phyloP scores from a whole-genome alignment of 2,113 vertebrate species.

The Pachyramphus minor region DNA sequence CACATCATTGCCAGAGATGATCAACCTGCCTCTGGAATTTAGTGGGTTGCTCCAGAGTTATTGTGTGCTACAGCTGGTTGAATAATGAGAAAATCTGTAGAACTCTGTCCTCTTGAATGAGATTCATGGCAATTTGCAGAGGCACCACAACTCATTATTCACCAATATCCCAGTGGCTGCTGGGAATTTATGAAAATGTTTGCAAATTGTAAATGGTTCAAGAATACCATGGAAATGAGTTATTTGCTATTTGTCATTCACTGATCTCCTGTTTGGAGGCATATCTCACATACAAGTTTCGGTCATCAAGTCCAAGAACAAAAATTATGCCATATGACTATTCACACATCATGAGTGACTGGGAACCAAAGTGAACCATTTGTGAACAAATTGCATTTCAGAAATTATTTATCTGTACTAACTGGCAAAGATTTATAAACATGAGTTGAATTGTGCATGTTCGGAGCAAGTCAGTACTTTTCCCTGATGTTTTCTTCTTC shows the following conservation, averaged over 20 bases:
- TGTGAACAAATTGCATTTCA: slow-evolving; percentile 24
- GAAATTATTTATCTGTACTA: slow-evolving; percentile 37
- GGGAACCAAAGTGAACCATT: slow-evolving; percentile 2
- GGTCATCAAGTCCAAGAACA: neutral
- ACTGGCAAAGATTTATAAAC: slow-evolving; percentile 22
- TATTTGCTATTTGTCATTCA: slow-evolving; percentile 22
- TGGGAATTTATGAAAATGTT: slow-evolving; percentile 33
- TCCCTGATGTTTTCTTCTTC: slow-evolving; percentile 6
- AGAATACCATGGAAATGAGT: neutral
- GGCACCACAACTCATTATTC: neutral
- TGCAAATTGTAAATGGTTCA: slow-evolving; percentile 17
- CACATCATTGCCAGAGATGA: neutral
- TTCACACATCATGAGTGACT: neutral
- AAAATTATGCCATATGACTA: neutral
- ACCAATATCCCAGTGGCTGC: neutral
- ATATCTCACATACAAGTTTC: neutral
- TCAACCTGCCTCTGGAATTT: neutral
- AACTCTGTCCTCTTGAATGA: neutral
- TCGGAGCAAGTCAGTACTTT: neutral
- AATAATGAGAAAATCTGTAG: slow-evolving; percentile 7
- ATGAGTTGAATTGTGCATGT: neutral
- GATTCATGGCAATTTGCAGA: neutral
- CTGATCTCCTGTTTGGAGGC: neutral
- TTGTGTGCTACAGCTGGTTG: neutral
- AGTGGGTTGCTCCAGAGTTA: neutral